phyloP scores from a whole-genome alignment of 2,797 vertebrate species.

The Melopsittacus undulatus region DNA sequence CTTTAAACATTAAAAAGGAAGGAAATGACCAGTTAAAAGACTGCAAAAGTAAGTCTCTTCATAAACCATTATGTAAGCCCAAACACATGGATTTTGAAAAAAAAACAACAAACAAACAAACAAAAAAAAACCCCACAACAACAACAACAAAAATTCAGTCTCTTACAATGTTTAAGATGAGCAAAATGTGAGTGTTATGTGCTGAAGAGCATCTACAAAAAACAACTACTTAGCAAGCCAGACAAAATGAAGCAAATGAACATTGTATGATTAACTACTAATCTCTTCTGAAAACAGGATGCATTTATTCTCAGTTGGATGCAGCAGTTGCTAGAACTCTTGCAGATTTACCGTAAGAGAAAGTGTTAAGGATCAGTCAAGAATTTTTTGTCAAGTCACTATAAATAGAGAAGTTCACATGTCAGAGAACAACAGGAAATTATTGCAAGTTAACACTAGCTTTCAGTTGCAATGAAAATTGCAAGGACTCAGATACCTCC shows the following conservation, averaged over 20 bases:
- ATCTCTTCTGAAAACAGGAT: neutral
- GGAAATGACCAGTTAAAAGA: neutral
- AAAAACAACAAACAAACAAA: neutral
- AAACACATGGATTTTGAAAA: neutral
- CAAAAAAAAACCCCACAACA: no score
- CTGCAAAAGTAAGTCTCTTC: neutral
- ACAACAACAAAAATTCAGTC: neutral
- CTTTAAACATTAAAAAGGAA: neutral
- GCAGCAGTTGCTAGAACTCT: neutral
- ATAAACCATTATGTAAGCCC: neutral
- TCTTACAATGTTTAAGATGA: neutral
- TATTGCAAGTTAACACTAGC: neutral
- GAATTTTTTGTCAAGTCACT: constrained; percentile 39
- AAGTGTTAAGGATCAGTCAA: neutral
- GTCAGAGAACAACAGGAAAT: constrained; percentile 32
- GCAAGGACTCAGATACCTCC: neutral
- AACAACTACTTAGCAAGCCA: neutral
- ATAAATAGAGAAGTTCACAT: constrained; percentile 36
- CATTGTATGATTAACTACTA: neutral
- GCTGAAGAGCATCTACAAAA: neutral
- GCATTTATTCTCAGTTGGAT: neutral
- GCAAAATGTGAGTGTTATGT: neutral
- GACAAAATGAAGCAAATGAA: neutral
- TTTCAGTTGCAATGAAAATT: neutral
- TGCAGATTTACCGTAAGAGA: neutral